Percentiles rank a stretch among this genome's conserved stretches.
Conservation (phyloP, 2,888 invertebrate species). For the Zygogramma bicolorata region DNA sequence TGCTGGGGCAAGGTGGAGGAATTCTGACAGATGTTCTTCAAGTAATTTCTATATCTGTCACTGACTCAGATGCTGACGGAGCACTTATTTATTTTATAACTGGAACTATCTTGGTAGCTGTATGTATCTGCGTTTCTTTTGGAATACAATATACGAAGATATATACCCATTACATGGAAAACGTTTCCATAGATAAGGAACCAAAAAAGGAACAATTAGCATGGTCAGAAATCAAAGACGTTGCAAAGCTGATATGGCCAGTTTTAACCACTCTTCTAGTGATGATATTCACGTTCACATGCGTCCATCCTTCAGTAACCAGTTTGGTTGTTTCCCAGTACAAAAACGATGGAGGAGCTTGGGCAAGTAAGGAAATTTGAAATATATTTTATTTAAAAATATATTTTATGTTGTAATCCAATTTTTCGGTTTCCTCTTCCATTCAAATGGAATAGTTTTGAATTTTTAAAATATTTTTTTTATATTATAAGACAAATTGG, state of each 20-base stretch:
- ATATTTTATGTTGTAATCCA: too few species aligned
- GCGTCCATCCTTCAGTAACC: not conserved
- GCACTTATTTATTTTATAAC: not conserved
- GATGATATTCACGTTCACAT: not conserved
- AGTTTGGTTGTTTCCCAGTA: conserved; percentile 6
- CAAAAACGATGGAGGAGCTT: not conserved
- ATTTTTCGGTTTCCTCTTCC: too few species aligned
- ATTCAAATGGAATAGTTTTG: too few species aligned
- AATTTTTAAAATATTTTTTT: too few species aligned
- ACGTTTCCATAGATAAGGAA: not conserved
- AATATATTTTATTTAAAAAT: too few species aligned
- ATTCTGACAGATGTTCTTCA: not conserved
- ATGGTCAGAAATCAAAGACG: not conserved
- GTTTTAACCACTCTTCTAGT: not conserved
- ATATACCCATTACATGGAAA: not conserved
- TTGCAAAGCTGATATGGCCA: conserved; percentile 1
- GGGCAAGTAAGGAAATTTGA: conserved; percentile 14
- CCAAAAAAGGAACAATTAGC: not conserved
- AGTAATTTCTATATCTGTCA: conserved; percentile 3
- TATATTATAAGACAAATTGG: too few species aligned
- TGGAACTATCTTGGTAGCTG: not conserved
- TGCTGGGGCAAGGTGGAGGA: conserved; percentile 4
- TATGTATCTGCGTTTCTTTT: not conserved
- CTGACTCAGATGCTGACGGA: not conserved
- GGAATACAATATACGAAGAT: not conserved